Percentiles rank a stretch among this genome's conserved stretches.
phyloP scores from a whole-genome alignment of 1,140 invertebrate genomes.

The Drosophila equinoxialis region DNA sequence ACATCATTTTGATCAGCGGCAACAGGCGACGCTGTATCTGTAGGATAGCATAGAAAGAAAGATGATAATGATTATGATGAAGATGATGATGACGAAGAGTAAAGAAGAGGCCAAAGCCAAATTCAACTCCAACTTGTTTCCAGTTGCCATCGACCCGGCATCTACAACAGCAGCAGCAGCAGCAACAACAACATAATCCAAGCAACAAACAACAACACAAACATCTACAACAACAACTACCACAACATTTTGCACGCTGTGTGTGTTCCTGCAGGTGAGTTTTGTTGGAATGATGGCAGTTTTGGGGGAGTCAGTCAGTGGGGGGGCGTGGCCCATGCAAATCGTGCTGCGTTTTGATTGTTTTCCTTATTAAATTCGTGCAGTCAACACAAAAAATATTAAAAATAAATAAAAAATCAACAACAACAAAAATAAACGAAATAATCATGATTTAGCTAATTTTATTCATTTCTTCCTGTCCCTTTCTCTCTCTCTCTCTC shows the following conservation, averaged over 20 bases:
- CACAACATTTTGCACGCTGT: conserved; percentile 68
- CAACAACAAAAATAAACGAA: conserved; percentile 13
- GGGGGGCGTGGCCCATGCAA: conserved; percentile 67
- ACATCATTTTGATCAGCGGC: conserved; percentile 82
- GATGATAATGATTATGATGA: conserved; percentile 1
- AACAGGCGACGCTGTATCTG: conserved; percentile 82
- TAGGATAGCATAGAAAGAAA: conserved; percentile 47
- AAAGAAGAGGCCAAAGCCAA: conserved; percentile 29
- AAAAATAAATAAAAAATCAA: conserved; percentile 28
- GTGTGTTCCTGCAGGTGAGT: conserved; percentile 79
- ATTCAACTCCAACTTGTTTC: conserved; percentile 75
- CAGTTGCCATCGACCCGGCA: conserved; percentile 66
- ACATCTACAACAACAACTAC: conserved; percentile 44
- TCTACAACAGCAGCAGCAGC: conserved; percentile 41
- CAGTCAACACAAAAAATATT: conserved; percentile 24
- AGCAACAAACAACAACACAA: conserved; percentile 45
- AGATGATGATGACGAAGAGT: conserved; percentile 19
- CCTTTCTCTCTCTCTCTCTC: not conserved
- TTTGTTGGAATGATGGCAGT: not conserved
- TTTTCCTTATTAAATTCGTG: conserved; percentile 79
- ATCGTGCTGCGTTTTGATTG: conserved; percentile 76
- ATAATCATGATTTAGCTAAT: conserved; percentile 55
- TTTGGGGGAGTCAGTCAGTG: not conserved
- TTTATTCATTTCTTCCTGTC: conserved; percentile 21
- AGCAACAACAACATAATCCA: conserved; percentile 26